A percentile compares a stretch with the other conserved stretches of the same genome.
These are phyloP conservation scores for Diprion similis DNA, from an alignment of 1,140 invertebrate genomes.

Conservation along the genomic window DNA sequence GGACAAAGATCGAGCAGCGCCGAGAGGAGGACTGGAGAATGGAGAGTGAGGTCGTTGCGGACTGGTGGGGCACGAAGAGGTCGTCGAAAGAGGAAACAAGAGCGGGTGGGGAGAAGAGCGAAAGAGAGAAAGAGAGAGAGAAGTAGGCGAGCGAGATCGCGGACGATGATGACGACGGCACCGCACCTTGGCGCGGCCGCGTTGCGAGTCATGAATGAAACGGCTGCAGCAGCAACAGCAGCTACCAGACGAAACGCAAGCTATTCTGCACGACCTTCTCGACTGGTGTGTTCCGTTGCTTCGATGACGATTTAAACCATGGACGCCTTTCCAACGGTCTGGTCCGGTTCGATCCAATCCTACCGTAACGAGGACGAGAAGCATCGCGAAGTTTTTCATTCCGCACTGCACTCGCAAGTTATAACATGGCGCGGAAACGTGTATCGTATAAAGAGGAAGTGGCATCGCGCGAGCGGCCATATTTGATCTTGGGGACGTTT, in stretches of 20 bases:
- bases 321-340: too few species aligned
- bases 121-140: constrained; percentile 28
- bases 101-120: constrained; percentile 54
- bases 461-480: too few species aligned
- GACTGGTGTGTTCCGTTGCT: constrained; percentile 41
- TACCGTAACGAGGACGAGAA: too few species aligned
- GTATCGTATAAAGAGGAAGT: too few species aligned
- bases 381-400: too few species aligned
- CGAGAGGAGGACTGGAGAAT: too few species aligned
- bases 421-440: too few species aligned
- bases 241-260: constrained; percentile 35
- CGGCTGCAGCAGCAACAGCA: constrained; percentile 18
- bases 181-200: constrained; percentile 45
- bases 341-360: too few species aligned
- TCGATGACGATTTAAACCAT: background rate
- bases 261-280: constrained; percentile 42
- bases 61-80: constrained; percentile 54
- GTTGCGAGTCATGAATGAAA: constrained; percentile 41
- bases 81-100: constrained; percentile 57
- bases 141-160: constrained; percentile 62
- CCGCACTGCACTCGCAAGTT: too few species aligned
- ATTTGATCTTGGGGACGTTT: too few species aligned
- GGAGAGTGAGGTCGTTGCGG: constrained; percentile 44
- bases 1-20: constrained; percentile 13
- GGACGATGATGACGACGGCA: constrained; percentile 45